Evolutionary conservation across 2,888 invertebrate species (phyloP), one percentile per base, ranked within the genome.

Genomic region (Augiades crinisus): DNA sequence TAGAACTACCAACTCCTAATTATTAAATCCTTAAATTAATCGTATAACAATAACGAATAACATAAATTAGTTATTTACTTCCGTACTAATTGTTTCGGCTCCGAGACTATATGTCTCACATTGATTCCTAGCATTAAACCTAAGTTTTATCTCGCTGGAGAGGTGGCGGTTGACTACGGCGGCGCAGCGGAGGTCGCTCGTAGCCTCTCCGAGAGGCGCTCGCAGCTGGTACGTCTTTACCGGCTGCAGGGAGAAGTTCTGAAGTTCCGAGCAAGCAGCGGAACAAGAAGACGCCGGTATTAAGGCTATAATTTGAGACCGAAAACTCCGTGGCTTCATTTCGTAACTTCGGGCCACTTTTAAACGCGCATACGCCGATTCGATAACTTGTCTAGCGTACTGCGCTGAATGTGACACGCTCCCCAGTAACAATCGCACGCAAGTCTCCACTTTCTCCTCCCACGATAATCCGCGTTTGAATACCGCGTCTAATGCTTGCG

Each of bases 341-440:
- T n/a, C 5, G 3, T 8, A 40, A 2, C 14, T 16, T 1, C 24
- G 22, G 2, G 40, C 24, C 14, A 59, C 56, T 27, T 31, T 22
- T 4, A 73, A 56, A 12, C 71, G 60, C 5, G 56, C 62, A 34
- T 72, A 71, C 0, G 72, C 72, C 0, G 69, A 61, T 44, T 74
- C 67, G 7, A 81, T 64, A 1, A 72, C 54, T 7, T 65, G 58
- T 5, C 69, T 63, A 1, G 70, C 68, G 53, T 81, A 83, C 49
- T 82, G 79, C 7, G 68, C 64, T 2, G 83, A 77, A 50, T 78
- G 70, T 0, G 71, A 44, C 1, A 77, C 73, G 10, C 60, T 65
- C 1, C 78, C 80, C 1, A 71, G 57, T 4, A 81, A 53, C 6
- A 58, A 58, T 6, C 67, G 64, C 5, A 78, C 69, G 27, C 69